Base-by-base conservation (phyloP, 2,888 invertebrate species). In the Drosophila antonietae region DNA sequence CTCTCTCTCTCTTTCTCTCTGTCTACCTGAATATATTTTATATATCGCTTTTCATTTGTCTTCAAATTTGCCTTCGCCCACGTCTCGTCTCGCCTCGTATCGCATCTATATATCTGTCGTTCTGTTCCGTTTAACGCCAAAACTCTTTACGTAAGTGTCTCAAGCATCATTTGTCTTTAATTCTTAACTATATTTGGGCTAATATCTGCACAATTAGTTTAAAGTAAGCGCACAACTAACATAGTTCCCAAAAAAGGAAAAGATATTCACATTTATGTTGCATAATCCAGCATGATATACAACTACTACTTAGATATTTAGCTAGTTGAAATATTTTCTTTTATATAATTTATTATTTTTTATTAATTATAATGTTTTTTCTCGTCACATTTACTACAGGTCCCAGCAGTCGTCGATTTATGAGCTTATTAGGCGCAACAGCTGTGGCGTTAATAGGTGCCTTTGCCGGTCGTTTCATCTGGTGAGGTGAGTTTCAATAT, bases 401-500 rank as follows among this genome's bases (percentile, higher is more conserved):
- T 58, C 62, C 68, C 12, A 73, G 53, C 64, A 73, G 60, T 37
- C 80, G 60, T 37, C 80, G 74, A 46, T 37, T 83, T n/a, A 68
- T 87, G 66, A 81, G 83, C 58, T 10, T 87, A n/a, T 52, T 89
- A 63, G 79, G 85, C 44, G 79, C 89, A 51, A 78, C 88, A 39
- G 82, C 80, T 8, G 65, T 88, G 31, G 83, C 90, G 41, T 20
- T 91, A 44, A 55, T 90, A n/a, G 83, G 81, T 15, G 75, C 81
- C 56, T 56, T 84, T 44, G 72, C 85, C 20, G 89, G 90, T 60
- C 80, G 82, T 60, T 75, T 80, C 55, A 68, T 92, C 56, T 90
- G 88, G 89, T 92, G 88, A 91, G 85, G 91, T 92, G 56, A 83
- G 89, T 39, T 15, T 15, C 7, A 37, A 14, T 37, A 37, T 14